phyloP scores from a whole-genome alignment of 2,113 vertebrate species.

The Epinephelus moara region DNA sequence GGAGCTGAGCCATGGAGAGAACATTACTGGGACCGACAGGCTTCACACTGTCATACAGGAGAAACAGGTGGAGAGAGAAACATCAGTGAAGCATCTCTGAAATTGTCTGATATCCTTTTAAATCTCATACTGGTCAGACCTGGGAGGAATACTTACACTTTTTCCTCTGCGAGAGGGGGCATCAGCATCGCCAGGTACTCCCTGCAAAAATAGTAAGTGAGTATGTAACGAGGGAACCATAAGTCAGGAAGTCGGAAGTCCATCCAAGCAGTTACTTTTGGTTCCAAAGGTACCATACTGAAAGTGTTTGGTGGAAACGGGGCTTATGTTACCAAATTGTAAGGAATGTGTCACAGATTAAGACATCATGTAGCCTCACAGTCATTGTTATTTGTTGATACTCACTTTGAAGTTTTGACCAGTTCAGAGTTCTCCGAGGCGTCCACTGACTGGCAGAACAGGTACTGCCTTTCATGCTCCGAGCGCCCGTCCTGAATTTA shows the following conservation, averaged over 20 bases:
- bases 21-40: conserved; percentile 95
- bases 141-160: conserved; percentile 87
- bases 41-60: conserved; percentile 84
- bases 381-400: background rate
- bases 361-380: background rate
- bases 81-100: background rate
- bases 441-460: conserved; percentile 91
- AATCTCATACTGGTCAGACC: background rate
- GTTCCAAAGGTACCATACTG: too few species aligned
- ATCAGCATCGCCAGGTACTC: conserved; percentile 98
- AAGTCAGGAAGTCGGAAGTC: background rate
- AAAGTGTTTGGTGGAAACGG: too few species aligned
- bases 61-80: background rate
- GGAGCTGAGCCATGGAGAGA: conserved; percentile 97
- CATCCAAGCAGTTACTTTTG: too few species aligned
- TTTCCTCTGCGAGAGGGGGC: conserved; percentile 93
- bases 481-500: conserved; percentile 91
- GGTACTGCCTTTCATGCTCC: conserved; percentile 95
- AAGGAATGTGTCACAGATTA: too few species aligned
- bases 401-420: conserved; percentile 94
- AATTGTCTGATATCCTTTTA: background rate
- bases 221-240: background rate
- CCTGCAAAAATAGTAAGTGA: conserved; percentile 71
- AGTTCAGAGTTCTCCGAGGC: conserved; percentile 91
- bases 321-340: too few species aligned